Evolutionary conservation across 2,888 invertebrate genomes (phyloP), one percentile per base, ranked within the genome.

Genomic region (Heliconius charithonia): DNA sequence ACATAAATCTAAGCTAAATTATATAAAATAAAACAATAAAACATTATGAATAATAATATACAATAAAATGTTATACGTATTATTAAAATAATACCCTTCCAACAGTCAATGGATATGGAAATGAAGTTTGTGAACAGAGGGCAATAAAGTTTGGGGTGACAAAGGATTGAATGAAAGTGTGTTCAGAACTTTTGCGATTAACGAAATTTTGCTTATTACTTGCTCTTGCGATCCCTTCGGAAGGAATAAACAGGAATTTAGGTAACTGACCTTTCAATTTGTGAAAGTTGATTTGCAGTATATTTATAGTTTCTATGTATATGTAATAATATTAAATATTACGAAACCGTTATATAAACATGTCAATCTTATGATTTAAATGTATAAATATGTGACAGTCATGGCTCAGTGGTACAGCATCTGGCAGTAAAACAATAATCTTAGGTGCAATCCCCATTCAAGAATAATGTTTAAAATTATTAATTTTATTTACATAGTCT

Each of bases 151-250:
- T 59, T 7, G 16, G 25, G 62, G 41, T 76, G 76, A 70, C 76
- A 70, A 76, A 76, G 76, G 76, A 76, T 76, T 76, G 62, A 76
- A 76, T 76, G 70, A 70, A 76, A 70, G 37, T 62, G 19, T 22
- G 63, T 45, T 76, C 32, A 27, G n/a, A 76, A 76, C 41, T 76
- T 76, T 70, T 41, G 27, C n/a, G 56, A 70, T 76, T 70, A 71
- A 62, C 76, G 22, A 32, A 59, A 72, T 63, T 59, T 37, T 71
- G 59, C 45, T 70, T 70, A 76, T 70, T 69, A 76, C 27, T 45
- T 76, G 62, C 16, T 29, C 12, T 22, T 59, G 56, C 22, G 56
- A 51, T 3, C n/a, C n/a, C 9, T 56, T 59, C 56, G 7, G 29
- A n/a, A 22, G 27, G 22, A 29, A 32, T 32, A n/a, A 72, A 59